Evolutionary conservation across 2,888 invertebrate species (phyloP).

Genomic region (Leptinotarsa peninsularis): DNA sequence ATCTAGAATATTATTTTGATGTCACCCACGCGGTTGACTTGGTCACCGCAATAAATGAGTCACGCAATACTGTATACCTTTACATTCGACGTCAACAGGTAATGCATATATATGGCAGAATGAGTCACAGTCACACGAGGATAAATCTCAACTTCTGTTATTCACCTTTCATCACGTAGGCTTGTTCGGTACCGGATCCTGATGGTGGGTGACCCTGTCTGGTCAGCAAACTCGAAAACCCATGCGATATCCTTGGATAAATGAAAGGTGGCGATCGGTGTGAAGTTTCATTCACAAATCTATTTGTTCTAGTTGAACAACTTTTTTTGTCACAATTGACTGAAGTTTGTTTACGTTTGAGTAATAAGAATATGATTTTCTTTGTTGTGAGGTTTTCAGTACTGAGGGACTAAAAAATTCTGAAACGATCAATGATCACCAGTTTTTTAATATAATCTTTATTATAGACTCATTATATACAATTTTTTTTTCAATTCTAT

Average conservation of each 20-base stretch:
- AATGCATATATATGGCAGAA: constrained; percentile 15
- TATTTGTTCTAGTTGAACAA: background rate
- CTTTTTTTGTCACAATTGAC: no score
- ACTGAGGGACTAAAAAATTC: no score
- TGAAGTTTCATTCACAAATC: constrained; percentile 4
- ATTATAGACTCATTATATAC: no score
- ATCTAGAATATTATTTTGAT: background rate
- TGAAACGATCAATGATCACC: no score
- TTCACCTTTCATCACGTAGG: constrained; percentile 18
- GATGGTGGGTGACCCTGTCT: constrained; percentile 25
- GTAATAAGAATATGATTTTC: no score
- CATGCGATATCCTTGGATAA: constrained; percentile 14
- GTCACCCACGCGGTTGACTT: background rate
- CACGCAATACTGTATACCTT: constrained; percentile 1
- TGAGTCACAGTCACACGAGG: constrained; percentile 11
- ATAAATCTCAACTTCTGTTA: constrained; percentile 12
- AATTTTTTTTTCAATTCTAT: no score
- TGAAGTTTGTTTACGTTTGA: no score
- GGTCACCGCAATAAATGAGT: constrained; percentile 4
- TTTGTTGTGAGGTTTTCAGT: no score
- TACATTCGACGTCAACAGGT: constrained; percentile 1
- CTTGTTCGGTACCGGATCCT: constrained; percentile 13
- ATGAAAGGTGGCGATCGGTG: constrained; percentile 12
- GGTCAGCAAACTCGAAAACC: constrained; percentile 26
- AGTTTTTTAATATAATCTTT: no score